Percentiles rank a stretch among this genome's conserved stretches.
Evolutionary conservation across 2,797 vertebrate genomes (phyloP).

Genomic region (Semaprochilodus insignis): DNA sequence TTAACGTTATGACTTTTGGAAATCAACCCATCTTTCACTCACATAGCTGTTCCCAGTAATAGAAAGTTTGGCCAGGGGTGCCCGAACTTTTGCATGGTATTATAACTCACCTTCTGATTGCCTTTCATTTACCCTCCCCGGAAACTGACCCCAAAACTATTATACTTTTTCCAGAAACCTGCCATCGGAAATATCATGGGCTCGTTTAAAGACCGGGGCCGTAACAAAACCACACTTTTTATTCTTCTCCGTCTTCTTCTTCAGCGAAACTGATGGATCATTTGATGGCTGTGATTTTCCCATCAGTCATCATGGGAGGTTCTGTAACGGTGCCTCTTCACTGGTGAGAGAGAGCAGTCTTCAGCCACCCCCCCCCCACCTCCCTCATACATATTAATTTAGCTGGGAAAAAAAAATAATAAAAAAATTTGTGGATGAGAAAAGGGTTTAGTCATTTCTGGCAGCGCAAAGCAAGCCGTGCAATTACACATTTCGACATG

Average conservation of each 20-base stretch:
- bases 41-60: too few relatives aligned
- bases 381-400: conserved; percentile 53
- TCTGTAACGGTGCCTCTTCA: conserved; percentile 44
- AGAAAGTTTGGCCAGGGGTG: too few relatives aligned
- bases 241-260: not conserved
- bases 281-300: conserved; percentile 51
- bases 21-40: too few relatives aligned
- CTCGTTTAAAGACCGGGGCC: not conserved
- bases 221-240: not conserved
- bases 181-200: not conserved
- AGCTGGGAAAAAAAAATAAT: not conserved
- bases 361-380: not conserved
- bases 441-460: conserved; percentile 46
- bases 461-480: conserved; percentile 21
- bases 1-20: too few relatives aligned
- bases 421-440: conserved; percentile 15
- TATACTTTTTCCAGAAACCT: not conserved
- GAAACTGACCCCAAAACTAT: not conserved
- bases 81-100: too few relatives aligned
- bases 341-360: conserved; percentile 9
- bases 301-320: conserved; percentile 36
- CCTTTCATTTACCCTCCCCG: too few relatives aligned
- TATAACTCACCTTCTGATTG: too few relatives aligned
- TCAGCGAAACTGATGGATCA: conserved; percentile 21
- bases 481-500: conserved; percentile 52